phyloP scores from a whole-genome alignment of 2,888 invertebrate genomes.

The Saturnia japonica region DNA sequence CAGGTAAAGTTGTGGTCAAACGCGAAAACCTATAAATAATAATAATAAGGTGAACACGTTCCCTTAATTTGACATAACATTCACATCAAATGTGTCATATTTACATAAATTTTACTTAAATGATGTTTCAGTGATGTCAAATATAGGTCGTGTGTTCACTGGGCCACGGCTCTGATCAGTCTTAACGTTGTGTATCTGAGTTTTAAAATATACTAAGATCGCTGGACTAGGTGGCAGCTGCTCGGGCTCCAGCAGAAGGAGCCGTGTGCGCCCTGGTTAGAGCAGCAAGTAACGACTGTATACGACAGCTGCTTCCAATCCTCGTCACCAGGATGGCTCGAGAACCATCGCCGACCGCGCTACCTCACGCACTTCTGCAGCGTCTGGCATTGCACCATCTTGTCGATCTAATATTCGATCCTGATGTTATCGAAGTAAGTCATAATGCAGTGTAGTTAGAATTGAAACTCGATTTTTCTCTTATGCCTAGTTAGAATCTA shows the following conservation, averaged over 20 bases:
- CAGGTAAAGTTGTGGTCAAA: too few relatives aligned
- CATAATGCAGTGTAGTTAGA: background rate
- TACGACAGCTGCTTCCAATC: constrained; percentile 61
- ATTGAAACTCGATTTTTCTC: background rate
- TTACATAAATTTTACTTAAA: too few relatives aligned
- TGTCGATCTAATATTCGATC: constrained; percentile 71
- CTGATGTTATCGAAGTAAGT: constrained; percentile 62
- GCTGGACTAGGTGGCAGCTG: constrained; percentile 60
- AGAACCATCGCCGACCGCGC: constrained; percentile 75
- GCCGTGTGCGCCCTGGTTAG: constrained; percentile 73
- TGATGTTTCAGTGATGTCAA: too few relatives aligned
- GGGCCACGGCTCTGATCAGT: too few relatives aligned
- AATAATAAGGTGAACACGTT: too few relatives aligned
- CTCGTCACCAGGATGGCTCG: constrained; percentile 76
- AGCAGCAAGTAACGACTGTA: constrained; percentile 61
- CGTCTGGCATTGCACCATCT: constrained; percentile 67
- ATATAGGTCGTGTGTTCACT: too few relatives aligned
- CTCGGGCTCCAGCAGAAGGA: constrained; percentile 72
- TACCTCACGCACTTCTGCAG: constrained; percentile 73
- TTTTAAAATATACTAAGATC: background rate
- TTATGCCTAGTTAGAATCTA: background rate
- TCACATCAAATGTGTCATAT: too few relatives aligned
- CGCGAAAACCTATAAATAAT: too few relatives aligned
- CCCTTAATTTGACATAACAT: too few relatives aligned
- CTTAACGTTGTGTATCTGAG: too few relatives aligned